Base-by-base conservation (phyloP, 2,888 invertebrate genomes). In the Esperia sulphurella region DNA sequence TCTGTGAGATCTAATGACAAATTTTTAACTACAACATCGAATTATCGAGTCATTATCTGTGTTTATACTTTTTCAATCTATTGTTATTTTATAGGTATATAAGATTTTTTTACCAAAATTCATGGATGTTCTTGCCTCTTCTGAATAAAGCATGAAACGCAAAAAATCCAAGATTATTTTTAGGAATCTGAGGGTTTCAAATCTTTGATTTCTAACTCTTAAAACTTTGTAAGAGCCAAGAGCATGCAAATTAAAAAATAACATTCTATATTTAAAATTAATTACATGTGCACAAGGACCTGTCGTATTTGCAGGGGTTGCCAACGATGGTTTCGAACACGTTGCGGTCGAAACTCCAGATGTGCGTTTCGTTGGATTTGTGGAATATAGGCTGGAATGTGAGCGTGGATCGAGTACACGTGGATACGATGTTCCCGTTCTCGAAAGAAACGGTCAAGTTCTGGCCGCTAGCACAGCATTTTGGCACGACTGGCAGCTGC, bases 301-400 rank as follows among this genome's bases (percentile, higher is more conserved):
- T 92, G 68, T 88, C 89, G 64, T 87, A 83, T 55, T 61, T 65
- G 68, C 92, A 92, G 41, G 91, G 92, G 61, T 89, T 90, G 14
- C 92, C 92, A 41, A 91, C 83, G 41, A 92, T 80, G 1, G 91
- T 90, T 53, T 91, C 87, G 59, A 91, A 92, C 28, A 83, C 72
- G 43, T 88, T 85, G 57, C 71, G 79, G 46, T 86, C 80, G 45
- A 82, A 87, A 40, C 74, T 79, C 65, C 85, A 80, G 49, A 90
- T 79, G 49, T 90, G 90, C 0, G 88, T 87, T 33, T 75, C 81
- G 55, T 92, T 92, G 46, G 86, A 88, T 29, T 88, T 78, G 57
- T 84, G 83, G 68, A 92, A 92, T 5, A 81, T 60, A 0, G 92
- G 92, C 40, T 90, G 88, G 65, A 92, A 92, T 21, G 79, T 79